Conservation (phyloP, 2,888 invertebrate genomes). For the Coelopa pilipes region DNA sequence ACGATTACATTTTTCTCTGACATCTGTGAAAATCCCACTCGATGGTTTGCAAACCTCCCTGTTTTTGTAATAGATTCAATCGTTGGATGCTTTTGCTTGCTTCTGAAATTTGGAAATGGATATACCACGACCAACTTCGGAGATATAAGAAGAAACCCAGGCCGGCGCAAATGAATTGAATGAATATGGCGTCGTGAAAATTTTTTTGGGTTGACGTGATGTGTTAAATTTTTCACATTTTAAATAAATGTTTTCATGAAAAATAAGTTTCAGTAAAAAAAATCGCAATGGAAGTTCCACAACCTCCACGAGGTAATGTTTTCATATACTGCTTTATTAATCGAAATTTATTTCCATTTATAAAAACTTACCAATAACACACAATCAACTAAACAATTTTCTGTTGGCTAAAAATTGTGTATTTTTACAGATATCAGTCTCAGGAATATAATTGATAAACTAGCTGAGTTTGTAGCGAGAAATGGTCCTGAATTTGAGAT, state of each 20-base stretch:
- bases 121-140: no score
- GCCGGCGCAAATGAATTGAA: constrained; percentile 33
- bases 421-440: constrained; percentile 81
- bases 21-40: no score
- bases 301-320: constrained; percentile 47
- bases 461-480: constrained; percentile 98
- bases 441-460: constrained; percentile 97
- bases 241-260: constrained; percentile 27
- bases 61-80: no score
- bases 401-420: background rate
- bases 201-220: constrained; percentile 37
- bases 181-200: constrained; percentile 48
- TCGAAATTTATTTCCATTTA: background rate
- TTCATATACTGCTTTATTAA: background rate
- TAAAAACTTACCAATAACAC: no score
- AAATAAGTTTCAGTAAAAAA: constrained; percentile 21
- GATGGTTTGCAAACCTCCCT: no score
- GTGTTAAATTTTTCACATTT: constrained; percentile 21
- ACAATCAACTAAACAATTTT: background rate
- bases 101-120: no score
- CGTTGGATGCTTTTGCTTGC: no score
- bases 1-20: no score
- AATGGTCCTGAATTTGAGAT: constrained; percentile 99
- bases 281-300: constrained; percentile 45
- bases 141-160: background rate